These are phyloP conservation scores for Protonemura montana DNA, from an alignment of 2,888 invertebrate genomes.

Conservation along the genomic window DNA sequence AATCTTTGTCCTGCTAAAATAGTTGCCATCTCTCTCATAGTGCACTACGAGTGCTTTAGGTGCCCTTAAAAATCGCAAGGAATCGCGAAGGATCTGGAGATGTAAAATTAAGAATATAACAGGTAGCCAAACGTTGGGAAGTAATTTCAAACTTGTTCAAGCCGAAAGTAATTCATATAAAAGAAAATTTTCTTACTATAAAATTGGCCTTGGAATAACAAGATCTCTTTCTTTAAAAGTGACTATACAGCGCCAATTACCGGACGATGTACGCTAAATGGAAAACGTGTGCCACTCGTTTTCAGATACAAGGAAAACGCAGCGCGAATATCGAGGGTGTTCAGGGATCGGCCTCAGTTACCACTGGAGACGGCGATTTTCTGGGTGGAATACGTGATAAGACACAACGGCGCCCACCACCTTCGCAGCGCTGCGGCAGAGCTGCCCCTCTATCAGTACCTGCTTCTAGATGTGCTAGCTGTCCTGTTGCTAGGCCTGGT, in stretches of 20 bases:
- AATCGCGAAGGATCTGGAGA: too few species aligned
- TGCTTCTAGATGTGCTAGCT: constrained; percentile 48
- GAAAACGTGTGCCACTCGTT: constrained; percentile 17
- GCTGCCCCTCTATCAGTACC: constrained; percentile 60
- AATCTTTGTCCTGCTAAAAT: too few species aligned
- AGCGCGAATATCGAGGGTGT: constrained; percentile 48
- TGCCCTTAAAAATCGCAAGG: too few species aligned
- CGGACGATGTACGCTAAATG: background rate
- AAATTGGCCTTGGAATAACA: background rate
- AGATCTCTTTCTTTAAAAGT: background rate
- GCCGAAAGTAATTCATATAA: too few species aligned
- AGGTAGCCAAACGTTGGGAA: too few species aligned
- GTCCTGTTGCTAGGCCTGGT: background rate
- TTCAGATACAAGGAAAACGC: constrained; percentile 51
- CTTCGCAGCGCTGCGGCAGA: constrained; percentile 52
- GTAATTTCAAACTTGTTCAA: too few species aligned
- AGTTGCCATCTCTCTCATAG: too few species aligned
- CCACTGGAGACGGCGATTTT: constrained; percentile 51
- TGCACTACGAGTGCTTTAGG: too few species aligned
- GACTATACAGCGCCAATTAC: background rate
- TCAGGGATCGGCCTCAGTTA: constrained; percentile 50
- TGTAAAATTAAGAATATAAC: too few species aligned
- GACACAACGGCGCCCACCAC: constrained; percentile 52
- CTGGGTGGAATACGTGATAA: constrained; percentile 53
- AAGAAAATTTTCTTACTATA: too few species aligned